A percentile compares a stretch with the other conserved stretches of the same genome.
phyloP scores from a whole-genome alignment of 2,888 invertebrate species.

The Hypsopygia costalis region DNA sequence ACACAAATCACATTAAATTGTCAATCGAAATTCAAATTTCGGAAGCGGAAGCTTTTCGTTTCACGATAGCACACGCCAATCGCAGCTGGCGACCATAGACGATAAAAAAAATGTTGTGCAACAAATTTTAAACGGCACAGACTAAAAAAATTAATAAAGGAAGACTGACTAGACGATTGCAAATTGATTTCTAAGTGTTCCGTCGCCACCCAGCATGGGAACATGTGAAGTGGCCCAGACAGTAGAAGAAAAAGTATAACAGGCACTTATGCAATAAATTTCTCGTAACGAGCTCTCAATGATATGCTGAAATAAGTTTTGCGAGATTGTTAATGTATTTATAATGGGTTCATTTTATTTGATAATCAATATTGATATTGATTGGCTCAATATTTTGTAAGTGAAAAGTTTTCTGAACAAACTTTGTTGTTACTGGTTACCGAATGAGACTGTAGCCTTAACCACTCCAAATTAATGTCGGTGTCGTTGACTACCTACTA shows the following conservation, averaged over 20 bases:
- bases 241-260: slow-evolving; percentile 47
- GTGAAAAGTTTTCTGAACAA: no score
- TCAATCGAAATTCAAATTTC: slow-evolving; percentile 17
- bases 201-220: slow-evolving; percentile 79
- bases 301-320: slow-evolving; percentile 13
- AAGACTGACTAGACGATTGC: slow-evolving; percentile 71
- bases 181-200: slow-evolving; percentile 70
- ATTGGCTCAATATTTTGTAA: no score
- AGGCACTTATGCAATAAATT: slow-evolving; percentile 51
- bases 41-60: slow-evolving; percentile 37
- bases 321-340: slow-evolving; percentile 8
- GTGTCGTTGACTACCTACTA: no score
- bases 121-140: slow-evolving; percentile 19
- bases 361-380: no score
- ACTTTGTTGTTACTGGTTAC: no score
- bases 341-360: neutral
- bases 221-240: slow-evolving; percentile 48
- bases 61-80: slow-evolving; percentile 56
- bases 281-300: slow-evolving; percentile 41
- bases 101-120: slow-evolving; percentile 37
- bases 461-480: no score
- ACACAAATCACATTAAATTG: neutral
- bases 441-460: no score
- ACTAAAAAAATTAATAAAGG: slow-evolving; percentile 36
- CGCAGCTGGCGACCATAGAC: slow-evolving; percentile 51